phyloP scores from a whole-genome alignment of 1,140 invertebrate species.

The Drosophila nasuta region DNA sequence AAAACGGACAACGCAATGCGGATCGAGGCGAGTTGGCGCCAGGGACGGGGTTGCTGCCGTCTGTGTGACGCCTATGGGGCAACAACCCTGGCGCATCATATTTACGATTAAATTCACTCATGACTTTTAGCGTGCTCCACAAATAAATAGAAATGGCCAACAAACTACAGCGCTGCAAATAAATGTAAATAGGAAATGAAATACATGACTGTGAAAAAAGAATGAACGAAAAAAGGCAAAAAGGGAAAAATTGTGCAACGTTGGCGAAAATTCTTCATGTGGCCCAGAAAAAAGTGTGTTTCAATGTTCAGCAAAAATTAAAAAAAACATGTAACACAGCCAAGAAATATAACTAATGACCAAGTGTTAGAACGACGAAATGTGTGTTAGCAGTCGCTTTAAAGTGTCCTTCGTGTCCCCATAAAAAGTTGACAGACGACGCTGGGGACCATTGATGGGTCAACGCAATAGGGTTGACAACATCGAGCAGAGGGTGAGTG shows the following conservation, averaged over 20 bases:
- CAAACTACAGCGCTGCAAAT: constrained; percentile 40
- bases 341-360: constrained; percentile 27
- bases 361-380: constrained; percentile 28
- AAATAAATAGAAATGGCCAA: constrained; percentile 29
- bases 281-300: constrained; percentile 20
- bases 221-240: background rate
- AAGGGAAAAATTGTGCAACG: constrained; percentile 45
- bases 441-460: constrained; percentile 6
- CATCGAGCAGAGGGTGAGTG: background rate
- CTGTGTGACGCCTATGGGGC: constrained; percentile 58
- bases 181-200: constrained; percentile 76
- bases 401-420: constrained; percentile 4
- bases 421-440: background rate
- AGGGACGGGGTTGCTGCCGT: constrained; percentile 66
- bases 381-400: constrained; percentile 48
- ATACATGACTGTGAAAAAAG: constrained; percentile 67
- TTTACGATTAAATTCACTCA: constrained; percentile 63
- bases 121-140: constrained; percentile 38
- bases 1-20: constrained; percentile 70
- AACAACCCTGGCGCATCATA: constrained; percentile 70
- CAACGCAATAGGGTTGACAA: background rate
- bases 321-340: constrained; percentile 35
- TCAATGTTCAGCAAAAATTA: constrained; percentile 31
- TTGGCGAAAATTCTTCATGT: constrained; percentile 28
- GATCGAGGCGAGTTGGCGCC: constrained; percentile 58